Conservation (phyloP, 2,888 invertebrate species). For the Calephelis perditalis region DNA sequence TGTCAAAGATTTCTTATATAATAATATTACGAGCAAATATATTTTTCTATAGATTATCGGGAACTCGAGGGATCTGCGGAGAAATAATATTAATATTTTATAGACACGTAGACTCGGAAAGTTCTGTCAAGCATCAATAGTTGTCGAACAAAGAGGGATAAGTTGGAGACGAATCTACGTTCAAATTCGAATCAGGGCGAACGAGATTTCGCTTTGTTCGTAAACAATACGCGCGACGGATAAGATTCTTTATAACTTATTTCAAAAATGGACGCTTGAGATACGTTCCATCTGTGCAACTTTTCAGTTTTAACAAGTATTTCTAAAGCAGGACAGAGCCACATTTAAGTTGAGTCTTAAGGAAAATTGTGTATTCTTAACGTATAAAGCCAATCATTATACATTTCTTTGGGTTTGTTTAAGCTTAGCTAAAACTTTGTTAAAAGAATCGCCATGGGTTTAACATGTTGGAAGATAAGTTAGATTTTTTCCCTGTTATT, state of each 20-base stretch:
- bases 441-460: no score
- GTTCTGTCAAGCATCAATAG: conserved; percentile 59
- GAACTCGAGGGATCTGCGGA: conserved; percentile 2
- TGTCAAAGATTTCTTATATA: background rate
- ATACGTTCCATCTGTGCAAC: conserved; percentile 2
- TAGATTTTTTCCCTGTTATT: no score
- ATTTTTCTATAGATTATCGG: background rate
- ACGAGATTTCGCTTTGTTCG: conserved; percentile 60
- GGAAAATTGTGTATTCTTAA: no score
- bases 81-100: conserved; percentile 33
- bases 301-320: conserved; percentile 7
- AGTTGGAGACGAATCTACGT: conserved; percentile 52
- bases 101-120: conserved; percentile 42
- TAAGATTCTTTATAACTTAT: conserved; percentile 57
- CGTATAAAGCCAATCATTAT: no score
- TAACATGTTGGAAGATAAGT: no score
- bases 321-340: conserved; percentile 1
- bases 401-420: no score
- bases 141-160: conserved; percentile 61
- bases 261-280: conserved; percentile 35
- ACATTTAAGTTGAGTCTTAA: background rate
- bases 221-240: conserved; percentile 60
- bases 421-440: no score
- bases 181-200: conserved; percentile 44
- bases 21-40: background rate